Percentiles rank a stretch among this genome's conserved stretches.
Evolutionary conservation across 2,797 vertebrate species (phyloP).

Genomic region (Lemur catta): DNA sequence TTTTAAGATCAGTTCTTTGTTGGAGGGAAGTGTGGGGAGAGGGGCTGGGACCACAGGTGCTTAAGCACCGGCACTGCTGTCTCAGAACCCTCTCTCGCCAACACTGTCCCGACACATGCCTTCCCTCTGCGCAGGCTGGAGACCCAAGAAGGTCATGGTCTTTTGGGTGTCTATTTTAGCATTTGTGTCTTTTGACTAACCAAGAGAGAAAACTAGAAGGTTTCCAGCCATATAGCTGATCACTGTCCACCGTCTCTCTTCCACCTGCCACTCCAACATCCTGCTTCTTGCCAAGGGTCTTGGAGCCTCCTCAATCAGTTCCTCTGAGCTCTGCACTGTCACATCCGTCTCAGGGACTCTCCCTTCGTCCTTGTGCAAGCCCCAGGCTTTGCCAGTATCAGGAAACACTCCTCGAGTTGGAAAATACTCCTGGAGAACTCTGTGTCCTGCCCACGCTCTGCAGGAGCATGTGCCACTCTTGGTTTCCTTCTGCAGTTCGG

Average conservation of each 20-base stretch:
- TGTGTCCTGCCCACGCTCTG: not conserved
- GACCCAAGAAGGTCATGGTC: not conserved
- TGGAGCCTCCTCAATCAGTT: not conserved
- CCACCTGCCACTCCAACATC: not conserved
- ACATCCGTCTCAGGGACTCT: not conserved
- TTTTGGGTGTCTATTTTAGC: not conserved
- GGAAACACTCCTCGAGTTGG: not conserved
- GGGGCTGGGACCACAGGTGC: not conserved
- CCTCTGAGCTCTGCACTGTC: not conserved
- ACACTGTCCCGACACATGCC: not conserved
- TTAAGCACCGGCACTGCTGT: accelerated
- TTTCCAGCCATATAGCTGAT: accelerated
- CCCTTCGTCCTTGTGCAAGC: accelerated
- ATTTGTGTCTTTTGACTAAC: not conserved
- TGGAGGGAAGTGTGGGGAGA: not conserved
- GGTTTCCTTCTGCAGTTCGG: not conserved
- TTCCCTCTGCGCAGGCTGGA: not conserved
- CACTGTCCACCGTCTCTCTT: not conserved
- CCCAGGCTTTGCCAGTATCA: not conserved
- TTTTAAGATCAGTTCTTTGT: not conserved
- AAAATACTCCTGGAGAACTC: not conserved
- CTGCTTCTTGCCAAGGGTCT: not conserved
- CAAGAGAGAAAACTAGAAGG: not conserved
- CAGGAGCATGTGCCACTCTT: not conserved
- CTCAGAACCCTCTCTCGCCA: not conserved